Evolutionary conservation across 2,113 vertebrate genomes (phyloP).

Genomic region (Melanerpes formicivorus): DNA sequence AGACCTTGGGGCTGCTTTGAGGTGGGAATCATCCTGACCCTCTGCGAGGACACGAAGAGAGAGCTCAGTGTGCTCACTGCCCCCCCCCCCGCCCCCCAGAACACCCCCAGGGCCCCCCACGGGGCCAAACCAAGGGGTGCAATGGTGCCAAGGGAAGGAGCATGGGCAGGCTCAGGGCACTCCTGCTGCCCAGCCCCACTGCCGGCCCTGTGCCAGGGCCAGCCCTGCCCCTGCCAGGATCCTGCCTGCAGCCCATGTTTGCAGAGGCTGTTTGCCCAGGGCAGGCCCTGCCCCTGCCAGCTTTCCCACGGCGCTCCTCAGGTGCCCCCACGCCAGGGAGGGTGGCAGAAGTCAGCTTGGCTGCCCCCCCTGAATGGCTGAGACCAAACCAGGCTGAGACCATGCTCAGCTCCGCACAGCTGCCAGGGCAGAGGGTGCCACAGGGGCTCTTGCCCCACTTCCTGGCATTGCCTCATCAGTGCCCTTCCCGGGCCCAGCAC

Average conservation of each 20-base stretch:
- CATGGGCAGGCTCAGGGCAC: neutral
- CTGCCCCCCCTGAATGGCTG: fast-evolving
- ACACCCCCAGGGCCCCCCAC: fast-evolving
- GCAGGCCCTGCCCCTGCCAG: neutral
- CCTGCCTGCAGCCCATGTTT: neutral
- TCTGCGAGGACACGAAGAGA: neutral
- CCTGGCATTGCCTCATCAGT: neutral
- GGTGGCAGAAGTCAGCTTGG: neutral
- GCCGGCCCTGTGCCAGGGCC: neutral
- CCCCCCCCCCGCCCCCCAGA: fast-evolving
- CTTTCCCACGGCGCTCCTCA: neutral
- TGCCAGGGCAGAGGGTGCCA: fast-evolving
- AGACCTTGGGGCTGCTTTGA: neutral
- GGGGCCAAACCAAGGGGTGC: fast-evolving
- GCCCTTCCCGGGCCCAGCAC: neutral
- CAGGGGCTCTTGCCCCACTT: neutral
- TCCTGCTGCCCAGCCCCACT: neutral
- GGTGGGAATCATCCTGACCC: neutral
- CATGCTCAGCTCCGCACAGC: neutral
- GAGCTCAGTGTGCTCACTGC: neutral
- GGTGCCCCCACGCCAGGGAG: neutral
- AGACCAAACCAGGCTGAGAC: neutral
- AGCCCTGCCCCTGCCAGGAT: neutral
- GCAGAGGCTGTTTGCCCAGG: constrained; percentile 12
- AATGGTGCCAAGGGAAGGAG: neutral